A percentile compares a stretch with the other conserved stretches of the same genome.
Evolutionary conservation across 2,888 invertebrate genomes (phyloP).

Genomic region (Drosophila hawaiiensis): DNA sequence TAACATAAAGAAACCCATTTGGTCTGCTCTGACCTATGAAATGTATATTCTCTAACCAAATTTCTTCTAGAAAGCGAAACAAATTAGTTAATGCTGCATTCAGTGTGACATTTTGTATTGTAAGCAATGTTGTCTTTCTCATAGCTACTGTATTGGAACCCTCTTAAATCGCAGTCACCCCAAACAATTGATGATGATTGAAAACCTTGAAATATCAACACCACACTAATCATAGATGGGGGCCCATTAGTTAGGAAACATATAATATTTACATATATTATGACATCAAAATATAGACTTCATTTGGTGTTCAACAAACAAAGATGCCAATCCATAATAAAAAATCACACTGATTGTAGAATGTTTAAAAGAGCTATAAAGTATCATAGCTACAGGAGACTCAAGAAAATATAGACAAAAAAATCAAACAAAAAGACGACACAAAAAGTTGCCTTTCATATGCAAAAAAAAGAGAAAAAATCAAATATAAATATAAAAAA

Average conservation of each 20-base stretch:
- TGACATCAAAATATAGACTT: constrained; percentile 44
- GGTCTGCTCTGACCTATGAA: background rate
- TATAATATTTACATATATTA: constrained; percentile 62
- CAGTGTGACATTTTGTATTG: background rate
- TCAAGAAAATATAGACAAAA: background rate
- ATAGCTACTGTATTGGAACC: background rate
- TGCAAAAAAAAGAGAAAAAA: constrained; percentile 48
- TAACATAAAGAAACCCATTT: background rate
- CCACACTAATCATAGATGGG: constrained; percentile 13
- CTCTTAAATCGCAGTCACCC: background rate
- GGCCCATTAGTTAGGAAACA: constrained; percentile 15
- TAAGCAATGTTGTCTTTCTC: background rate
- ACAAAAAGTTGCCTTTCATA: constrained; percentile 67
- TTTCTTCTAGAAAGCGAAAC: background rate
- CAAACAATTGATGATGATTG: constrained; percentile 17
- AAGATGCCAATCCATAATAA: constrained; percentile 29
- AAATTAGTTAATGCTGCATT: background rate
- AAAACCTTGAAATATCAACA: constrained; percentile 54
- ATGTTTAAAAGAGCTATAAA: constrained; percentile 43
- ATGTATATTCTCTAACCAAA: background rate
- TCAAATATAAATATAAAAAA: constrained; percentile 18
- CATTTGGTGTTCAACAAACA: constrained; percentile 40
- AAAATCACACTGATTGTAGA: constrained; percentile 51
- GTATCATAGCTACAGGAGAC: constrained; percentile 31
- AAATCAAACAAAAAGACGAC: constrained; percentile 9